Conservation (phyloP, 2,113 vertebrate species). For the Tenebrosternarchus preto region DNA sequence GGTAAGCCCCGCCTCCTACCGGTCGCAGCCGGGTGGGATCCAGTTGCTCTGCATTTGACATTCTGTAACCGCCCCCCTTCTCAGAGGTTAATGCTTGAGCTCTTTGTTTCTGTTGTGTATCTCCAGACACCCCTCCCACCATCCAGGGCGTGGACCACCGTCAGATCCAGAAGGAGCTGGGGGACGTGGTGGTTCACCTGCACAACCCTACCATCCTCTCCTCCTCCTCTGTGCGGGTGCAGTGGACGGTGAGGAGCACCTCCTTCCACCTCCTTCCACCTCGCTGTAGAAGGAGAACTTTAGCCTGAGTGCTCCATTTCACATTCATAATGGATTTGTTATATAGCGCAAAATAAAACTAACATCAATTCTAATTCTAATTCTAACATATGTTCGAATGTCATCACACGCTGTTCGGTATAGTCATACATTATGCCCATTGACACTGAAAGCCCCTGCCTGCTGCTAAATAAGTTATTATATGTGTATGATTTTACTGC, state of each 20-base stretch:
- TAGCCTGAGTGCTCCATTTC: too few relatives aligned
- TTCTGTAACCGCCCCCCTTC: neutral
- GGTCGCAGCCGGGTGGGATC: too few relatives aligned
- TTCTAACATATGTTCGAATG: too few relatives aligned
- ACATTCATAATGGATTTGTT: too few relatives aligned
- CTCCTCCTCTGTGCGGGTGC: conserved; percentile 93
- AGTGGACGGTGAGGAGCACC: conserved; percentile 89
- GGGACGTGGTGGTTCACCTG: conserved; percentile 90
- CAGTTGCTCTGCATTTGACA: neutral
- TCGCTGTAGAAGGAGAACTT: neutral
- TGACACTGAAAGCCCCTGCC: neutral
- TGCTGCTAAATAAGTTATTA: neutral
- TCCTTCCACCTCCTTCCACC: conserved; percentile 33
- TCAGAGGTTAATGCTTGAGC: too few relatives aligned
- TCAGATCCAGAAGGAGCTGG: conserved; percentile 93
- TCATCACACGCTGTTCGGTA: too few relatives aligned
- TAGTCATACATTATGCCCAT: neutral
- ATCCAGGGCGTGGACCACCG: conserved; percentile 97
- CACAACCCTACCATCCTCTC: conserved; percentile 97
- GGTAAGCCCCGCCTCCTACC: conserved; percentile 76
- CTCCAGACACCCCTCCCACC: conserved; percentile 92
- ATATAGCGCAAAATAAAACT: too few relatives aligned
- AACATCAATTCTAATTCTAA: too few relatives aligned
- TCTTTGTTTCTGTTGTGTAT: neutral
- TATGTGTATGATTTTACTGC: neutral